Percentiles rank a stretch among this genome's conserved stretches.
These are phyloP conservation scores for Eumeta japonica DNA, from an alignment of 1,140 invertebrate species.

Conservation along the genomic window DNA sequence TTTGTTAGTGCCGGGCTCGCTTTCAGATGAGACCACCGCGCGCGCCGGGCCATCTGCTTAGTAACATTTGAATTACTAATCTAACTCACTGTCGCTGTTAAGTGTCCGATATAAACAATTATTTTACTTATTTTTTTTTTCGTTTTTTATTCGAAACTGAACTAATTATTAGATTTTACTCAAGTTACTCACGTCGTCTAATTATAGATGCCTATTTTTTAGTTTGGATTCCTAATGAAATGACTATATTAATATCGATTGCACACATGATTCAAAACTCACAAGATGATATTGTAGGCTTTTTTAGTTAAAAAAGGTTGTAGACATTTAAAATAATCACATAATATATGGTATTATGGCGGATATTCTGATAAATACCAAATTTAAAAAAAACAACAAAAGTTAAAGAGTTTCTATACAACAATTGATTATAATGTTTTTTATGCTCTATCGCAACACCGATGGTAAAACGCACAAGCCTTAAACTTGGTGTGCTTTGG, in stretches of 20 bases:
- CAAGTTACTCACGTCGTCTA: conserved; percentile 2
- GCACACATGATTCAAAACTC: no score
- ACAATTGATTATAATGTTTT: no score
- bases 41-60: conserved; percentile 47
- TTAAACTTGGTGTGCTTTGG: no score
- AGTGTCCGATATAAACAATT: conserved; percentile 4
- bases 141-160: neutral
- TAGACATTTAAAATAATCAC: no score
- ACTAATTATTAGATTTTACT: neutral
- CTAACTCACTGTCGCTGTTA: conserved; percentile 32
- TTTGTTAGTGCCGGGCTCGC: conserved; percentile 6
- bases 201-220: conserved; percentile 7
- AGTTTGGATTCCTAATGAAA: conserved; percentile 15
- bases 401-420: no score
- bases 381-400: no score
- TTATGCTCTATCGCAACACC: no score
- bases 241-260: conserved; percentile 1
- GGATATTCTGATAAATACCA: no score
- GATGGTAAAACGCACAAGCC: no score
- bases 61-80: conserved; percentile 35
- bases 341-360: no score
- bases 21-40: conserved; percentile 36
- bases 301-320: no score
- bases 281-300: no score
- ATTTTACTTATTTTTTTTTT: neutral